These are phyloP conservation scores for Emydura subglobosa DNA, from an alignment of 2,113 vertebrate genomes.

Conservation along the genomic window DNA sequence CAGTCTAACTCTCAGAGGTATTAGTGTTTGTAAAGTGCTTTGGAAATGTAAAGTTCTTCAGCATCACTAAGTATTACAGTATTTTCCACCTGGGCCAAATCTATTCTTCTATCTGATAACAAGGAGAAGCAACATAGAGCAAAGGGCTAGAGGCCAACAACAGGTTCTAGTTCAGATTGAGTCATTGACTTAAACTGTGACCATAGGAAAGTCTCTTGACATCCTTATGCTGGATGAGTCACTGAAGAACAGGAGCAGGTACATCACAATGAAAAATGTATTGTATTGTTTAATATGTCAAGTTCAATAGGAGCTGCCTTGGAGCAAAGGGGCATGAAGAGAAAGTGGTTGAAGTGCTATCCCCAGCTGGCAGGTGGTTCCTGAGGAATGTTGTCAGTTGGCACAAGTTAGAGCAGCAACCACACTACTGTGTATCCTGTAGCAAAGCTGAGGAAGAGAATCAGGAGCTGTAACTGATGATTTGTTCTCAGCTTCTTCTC, in stretches of 20 bases:
- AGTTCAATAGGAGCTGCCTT: neutral
- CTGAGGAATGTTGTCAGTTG: neutral
- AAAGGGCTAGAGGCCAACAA: neutral
- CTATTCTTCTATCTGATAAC: neutral
- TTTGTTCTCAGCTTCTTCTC: neutral
- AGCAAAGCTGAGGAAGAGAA: neutral
- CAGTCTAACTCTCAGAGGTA: neutral
- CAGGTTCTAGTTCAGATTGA: neutral
- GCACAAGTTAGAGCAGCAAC: neutral
- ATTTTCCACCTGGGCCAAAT: neutral
- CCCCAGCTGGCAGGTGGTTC: neutral
- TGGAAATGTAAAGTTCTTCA: neutral
- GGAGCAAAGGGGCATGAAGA: neutral
- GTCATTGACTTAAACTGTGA: neutral
- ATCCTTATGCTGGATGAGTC: neutral
- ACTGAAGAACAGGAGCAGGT: fast-evolving
- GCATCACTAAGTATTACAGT: neutral
- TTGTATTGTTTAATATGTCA: neutral
- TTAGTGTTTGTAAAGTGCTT: neutral
- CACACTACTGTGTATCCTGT: neutral
- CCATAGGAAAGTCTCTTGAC: neutral
- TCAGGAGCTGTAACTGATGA: neutral
- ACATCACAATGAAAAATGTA: neutral
- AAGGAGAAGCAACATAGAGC: neutral
- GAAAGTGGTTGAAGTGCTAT: neutral